Conservation (phyloP, 1,140 invertebrate species). For the Glomeris maerens region DNA sequence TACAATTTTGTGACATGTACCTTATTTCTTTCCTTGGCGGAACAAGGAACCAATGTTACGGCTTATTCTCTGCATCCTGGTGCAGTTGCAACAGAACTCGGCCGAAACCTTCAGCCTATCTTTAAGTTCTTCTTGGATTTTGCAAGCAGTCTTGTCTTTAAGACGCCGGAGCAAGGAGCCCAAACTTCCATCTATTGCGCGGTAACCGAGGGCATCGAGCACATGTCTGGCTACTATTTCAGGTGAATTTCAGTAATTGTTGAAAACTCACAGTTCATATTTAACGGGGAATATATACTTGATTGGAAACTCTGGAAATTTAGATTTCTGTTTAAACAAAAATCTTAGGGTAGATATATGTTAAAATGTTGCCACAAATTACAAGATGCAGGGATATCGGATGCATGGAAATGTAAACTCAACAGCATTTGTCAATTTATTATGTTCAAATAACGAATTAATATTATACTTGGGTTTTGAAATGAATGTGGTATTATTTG, state of each 20-base stretch:
- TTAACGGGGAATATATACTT: slow-evolving; percentile 19
- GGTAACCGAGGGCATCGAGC: slow-evolving; percentile 15
- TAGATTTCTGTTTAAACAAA: neutral
- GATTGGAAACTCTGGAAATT: slow-evolving; percentile 1
- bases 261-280: slow-evolving; percentile 10
- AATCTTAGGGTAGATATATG: neutral
- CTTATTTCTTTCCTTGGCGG: too few relatives aligned
- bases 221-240: slow-evolving; percentile 18
- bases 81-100: slow-evolving; percentile 5
- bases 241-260: slow-evolving; percentile 8
- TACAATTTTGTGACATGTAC: too few relatives aligned
- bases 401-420: neutral
- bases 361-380: neutral
- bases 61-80: slow-evolving; percentile 24
- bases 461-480: too few relatives aligned
- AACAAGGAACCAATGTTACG: slow-evolving; percentile 30
- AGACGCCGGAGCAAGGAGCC: slow-evolving; percentile 32
- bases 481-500: too few relatives aligned
- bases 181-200: slow-evolving; percentile 33
- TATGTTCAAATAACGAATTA: neutral
- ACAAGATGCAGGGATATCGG: neutral
- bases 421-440: neutral
- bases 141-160: slow-evolving; percentile 16
- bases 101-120: slow-evolving; percentile 4
- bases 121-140: neutral